Evolutionary conservation across 1,140 invertebrate species (phyloP).

Genomic region (Drosophila equinoxialis): DNA sequence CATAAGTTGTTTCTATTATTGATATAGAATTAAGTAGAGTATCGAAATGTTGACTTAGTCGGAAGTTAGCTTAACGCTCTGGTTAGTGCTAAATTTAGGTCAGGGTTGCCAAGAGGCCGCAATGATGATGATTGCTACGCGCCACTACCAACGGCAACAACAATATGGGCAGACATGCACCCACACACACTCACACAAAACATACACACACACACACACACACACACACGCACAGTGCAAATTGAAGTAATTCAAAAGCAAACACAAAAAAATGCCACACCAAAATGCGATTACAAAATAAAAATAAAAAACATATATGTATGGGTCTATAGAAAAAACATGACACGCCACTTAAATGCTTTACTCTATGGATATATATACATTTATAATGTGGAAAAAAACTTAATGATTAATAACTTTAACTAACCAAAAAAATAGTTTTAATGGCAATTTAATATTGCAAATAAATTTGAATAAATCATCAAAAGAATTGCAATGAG

Average conservation of each 20-base stretch:
- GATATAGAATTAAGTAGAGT: conserved; percentile 2
- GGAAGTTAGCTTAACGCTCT: conserved; percentile 36
- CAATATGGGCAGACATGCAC: conserved; percentile 58
- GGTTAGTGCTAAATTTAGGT: conserved; percentile 70
- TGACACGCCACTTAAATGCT: conserved; percentile 6
- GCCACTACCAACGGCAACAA: conserved; percentile 28
- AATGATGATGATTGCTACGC: conserved; percentile 40
- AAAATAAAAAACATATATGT: conserved; percentile 28
- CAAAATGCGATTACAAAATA: conserved; percentile 34
- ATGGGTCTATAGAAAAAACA: conserved; percentile 18
- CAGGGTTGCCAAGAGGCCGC: conserved; percentile 66
- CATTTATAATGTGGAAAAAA: conserved; percentile 14
- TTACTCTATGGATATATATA: background rate
- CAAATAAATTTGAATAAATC: conserved; percentile 8
- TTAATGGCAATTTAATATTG: conserved; percentile 8
- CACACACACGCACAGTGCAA: conserved; percentile 37
- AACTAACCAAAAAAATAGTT: conserved; percentile 5
- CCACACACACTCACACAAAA: no score
- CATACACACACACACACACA: conserved; percentile 21
- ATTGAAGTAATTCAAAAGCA: conserved; percentile 65
- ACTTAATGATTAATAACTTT: conserved; percentile 38
- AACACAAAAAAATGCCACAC: conserved; percentile 55
- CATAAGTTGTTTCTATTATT: no score
- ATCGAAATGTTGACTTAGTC: conserved; percentile 37
- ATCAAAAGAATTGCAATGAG: conserved; percentile 5